A percentile compares a stretch with the other conserved stretches of the same genome.
Conservation (phyloP, 1,140 invertebrate genomes). For the Drosophila melanica region DNA sequence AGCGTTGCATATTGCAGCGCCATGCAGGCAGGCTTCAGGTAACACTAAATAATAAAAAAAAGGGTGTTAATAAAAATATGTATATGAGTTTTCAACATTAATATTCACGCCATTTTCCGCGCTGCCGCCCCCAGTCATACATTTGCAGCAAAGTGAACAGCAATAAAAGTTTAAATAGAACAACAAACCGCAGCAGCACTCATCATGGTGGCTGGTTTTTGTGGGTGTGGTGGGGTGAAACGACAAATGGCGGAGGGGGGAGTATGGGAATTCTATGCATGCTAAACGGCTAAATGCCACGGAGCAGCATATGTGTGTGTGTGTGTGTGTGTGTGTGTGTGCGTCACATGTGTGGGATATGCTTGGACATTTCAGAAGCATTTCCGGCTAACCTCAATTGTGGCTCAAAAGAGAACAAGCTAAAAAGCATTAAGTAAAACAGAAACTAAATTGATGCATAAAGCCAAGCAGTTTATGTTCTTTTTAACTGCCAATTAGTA, state of each 20-base stretch:
- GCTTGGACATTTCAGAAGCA: constrained; percentile 32
- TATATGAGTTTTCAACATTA: constrained; percentile 59
- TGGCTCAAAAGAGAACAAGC: constrained; percentile 62
- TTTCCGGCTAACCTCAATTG: constrained; percentile 61
- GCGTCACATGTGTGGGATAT: constrained; percentile 11
- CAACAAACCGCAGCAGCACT: constrained; percentile 81
- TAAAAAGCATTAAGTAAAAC: constrained; percentile 59
- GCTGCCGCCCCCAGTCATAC: constrained; percentile 4
- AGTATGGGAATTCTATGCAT: constrained; percentile 10
- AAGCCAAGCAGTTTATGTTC: constrained; percentile 24
- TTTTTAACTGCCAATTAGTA: background rate
- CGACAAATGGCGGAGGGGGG: background rate
- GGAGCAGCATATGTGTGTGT: background rate
- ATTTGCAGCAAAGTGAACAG: constrained; percentile 73
- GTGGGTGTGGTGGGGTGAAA: background rate
- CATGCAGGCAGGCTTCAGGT: constrained; percentile 22
- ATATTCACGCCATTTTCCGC: constrained; percentile 59
- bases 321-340: background rate
- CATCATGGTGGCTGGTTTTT: constrained; percentile 53
- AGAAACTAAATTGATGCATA: constrained; percentile 36
- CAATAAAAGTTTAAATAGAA: constrained; percentile 82
- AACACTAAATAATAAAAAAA: constrained; percentile 61
- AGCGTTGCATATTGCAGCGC: constrained; percentile 14
- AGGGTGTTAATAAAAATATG: constrained; percentile 39
- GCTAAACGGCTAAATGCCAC: constrained; percentile 5